Evolutionary conservation across 2,888 invertebrate genomes (phyloP), one percentile per base, ranked within the genome.

Genomic region (Melikaiella ostensackeni): DNA sequence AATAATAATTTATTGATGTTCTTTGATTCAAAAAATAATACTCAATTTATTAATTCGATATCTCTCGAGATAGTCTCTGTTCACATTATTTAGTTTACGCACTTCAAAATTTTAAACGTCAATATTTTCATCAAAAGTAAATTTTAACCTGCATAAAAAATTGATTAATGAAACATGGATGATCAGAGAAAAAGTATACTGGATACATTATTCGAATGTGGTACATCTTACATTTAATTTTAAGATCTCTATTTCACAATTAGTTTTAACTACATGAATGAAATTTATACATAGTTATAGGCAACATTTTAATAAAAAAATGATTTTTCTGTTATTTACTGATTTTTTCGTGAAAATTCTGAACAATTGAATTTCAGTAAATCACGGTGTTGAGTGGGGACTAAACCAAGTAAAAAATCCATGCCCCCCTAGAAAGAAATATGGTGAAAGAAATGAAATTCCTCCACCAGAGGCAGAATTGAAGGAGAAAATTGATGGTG

Each of bases 351-450:
- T 13, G 3, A 21, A 24, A 38, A 38, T 21, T n/a, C 0, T 63
- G 21, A 19, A 62, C 19, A 30, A 35, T 63, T 63, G 19, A 38
- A 70, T 70, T 70, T 21, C 33, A 70, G 70, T 50, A 19, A 70
- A 55, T 30, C 30, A 50, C 11, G n/a, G 70, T n/a, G 50, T 70
- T n/a, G 70, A 70, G 11, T 70, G 70, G 70, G 70, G 70, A 50
- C n/a, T 70, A 46, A 70, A 46, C 4, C 30, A 50, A 5, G n/a
- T 50, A n/a, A 50, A 33, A 70, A 30, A 33, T 70, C 70, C 70
- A 0, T 70, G 70, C 7, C 50, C 42, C 1, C 70, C 70, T 11
- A 70, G 30, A 30, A 70, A 70, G 33, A 70, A 50, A 50, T 70
- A 30, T 50, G 30, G 1, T 11, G n/a, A 27, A n/a, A 50, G 27